A percentile compares a stretch with the other conserved stretches of the same genome.
Evolutionary conservation across 2,113 vertebrate genomes (phyloP).

Genomic region (Pagrus major): DNA sequence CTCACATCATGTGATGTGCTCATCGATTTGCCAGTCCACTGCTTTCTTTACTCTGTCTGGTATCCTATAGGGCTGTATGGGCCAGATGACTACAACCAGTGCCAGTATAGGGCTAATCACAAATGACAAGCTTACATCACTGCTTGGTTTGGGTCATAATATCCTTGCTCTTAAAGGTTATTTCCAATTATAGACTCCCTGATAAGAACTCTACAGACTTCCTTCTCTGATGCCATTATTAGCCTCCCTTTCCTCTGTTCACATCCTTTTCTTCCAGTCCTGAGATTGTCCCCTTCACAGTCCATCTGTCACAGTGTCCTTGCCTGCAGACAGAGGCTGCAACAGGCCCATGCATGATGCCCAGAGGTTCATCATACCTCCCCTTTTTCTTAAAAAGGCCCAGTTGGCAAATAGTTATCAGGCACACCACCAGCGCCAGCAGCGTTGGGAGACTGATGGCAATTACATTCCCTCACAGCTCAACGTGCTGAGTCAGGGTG

Average conservation of each 20-base stretch:
- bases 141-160: background rate
- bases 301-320: conserved; percentile 56
- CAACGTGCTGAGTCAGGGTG: conserved; percentile 56
- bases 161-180: background rate
- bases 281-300: conserved; percentile 20
- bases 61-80: conserved; percentile 4
- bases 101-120: background rate
- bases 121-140: background rate
- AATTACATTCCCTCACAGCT: conserved; percentile 1
- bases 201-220: background rate
- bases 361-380: conserved; percentile 22
- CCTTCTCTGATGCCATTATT: background rate
- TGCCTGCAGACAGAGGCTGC: conserved; percentile 36
- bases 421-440: background rate
- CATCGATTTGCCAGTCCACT: conserved; percentile 36
- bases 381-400: conserved; percentile 28
- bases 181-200: background rate
- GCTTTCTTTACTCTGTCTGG: conserved; percentile 44
- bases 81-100: conserved; percentile 18
- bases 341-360: conserved; percentile 8
- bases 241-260: conserved; percentile 11
- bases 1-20: conserved; percentile 47
- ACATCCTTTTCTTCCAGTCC: background rate
- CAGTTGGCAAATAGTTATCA: conserved; percentile 14
- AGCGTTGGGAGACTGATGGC: conserved; percentile 25